A percentile compares a stretch with the other conserved stretches of the same genome.
Evolutionary conservation across 35 echinoderm and acorn worm genomes (phyloP).

Genomic region (Stichopus chloronotus): DNA sequence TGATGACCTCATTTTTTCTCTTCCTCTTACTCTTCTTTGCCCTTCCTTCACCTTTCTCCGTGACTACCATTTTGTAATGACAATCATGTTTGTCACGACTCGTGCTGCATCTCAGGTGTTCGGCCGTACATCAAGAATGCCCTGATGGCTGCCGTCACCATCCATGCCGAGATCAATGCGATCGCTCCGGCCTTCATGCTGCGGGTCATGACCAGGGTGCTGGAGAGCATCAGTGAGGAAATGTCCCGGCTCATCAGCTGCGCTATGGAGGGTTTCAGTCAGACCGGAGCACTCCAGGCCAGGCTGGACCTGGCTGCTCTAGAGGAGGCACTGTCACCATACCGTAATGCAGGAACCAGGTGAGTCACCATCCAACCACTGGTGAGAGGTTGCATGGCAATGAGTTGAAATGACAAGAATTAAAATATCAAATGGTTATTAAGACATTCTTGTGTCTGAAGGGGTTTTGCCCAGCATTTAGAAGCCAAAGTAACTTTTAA

Average conservation of each 20-base stretch:
- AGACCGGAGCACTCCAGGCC: slow-evolving; percentile 83
- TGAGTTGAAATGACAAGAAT: not conserved
- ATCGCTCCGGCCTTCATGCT: slow-evolving; percentile 92
- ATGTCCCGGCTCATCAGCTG: slow-evolving; percentile 93
- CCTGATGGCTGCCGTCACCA: slow-evolving; percentile 81
- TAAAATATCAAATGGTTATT: not conserved
- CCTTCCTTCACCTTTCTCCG: too few relatives aligned
- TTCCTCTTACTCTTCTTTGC: too few relatives aligned
- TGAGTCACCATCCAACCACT: slow-evolving; percentile 43
- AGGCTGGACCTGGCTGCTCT: slow-evolving; percentile 83
- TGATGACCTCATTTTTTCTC: too few relatives aligned
- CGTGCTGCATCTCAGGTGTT: slow-evolving; percentile 58
- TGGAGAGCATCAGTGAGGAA: slow-evolving; percentile 90
- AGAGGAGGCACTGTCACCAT: slow-evolving; percentile 81
- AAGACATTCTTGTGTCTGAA: not conserved
- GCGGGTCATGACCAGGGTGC: slow-evolving; percentile 87
- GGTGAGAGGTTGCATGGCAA: not conserved
- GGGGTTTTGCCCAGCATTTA: too few relatives aligned
- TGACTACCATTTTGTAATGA: too few relatives aligned
- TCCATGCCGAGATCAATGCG: slow-evolving; percentile 95
- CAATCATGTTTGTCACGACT: too few relatives aligned
- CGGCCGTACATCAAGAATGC: slow-evolving; percentile 90
- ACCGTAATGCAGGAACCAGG: slow-evolving; percentile 96
- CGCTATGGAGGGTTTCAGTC: slow-evolving; percentile 73
- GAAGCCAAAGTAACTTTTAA: too few relatives aligned